Evolutionary conservation across 1,140 invertebrate genomes (phyloP).

Genomic region (Pentalonia nigronervosa): DNA sequence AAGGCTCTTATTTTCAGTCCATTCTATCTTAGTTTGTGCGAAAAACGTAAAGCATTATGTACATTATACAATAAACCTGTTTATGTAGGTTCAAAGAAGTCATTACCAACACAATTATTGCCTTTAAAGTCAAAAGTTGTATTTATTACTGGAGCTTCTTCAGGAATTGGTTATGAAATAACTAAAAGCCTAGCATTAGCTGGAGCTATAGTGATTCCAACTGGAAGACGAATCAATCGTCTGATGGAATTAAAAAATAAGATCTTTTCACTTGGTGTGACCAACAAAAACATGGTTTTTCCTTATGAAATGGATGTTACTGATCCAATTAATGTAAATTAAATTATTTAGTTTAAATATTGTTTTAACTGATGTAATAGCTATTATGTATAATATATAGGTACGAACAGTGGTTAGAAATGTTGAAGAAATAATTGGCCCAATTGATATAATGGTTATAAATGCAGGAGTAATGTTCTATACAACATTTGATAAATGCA

Average conservation of each 20-base stretch:
- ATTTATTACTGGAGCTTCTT: constrained; percentile 62
- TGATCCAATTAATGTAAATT: constrained; percentile 59
- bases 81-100: not conserved
- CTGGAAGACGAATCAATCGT: constrained; percentile 60
- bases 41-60: not conserved
- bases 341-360: constrained; percentile 31
- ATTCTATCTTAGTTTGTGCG: no score
- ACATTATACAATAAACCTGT: not conserved
- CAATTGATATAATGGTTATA: constrained; percentile 61
- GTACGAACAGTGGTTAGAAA: constrained; percentile 58
- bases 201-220: constrained; percentile 61
- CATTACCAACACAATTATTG: not conserved
- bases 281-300: constrained; percentile 46
- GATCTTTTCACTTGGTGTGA: constrained; percentile 11
- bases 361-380: not conserved
- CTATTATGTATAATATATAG: constrained; percentile 52
- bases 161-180: constrained; percentile 62
- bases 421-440: constrained; percentile 60
- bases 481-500: constrained; percentile 60
- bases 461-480: constrained; percentile 62
- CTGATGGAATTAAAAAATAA: constrained; percentile 59
- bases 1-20: no score
- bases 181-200: constrained; percentile 59
- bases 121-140: constrained; percentile 60
- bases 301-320: constrained; percentile 61